Evolutionary conservation across 2,113 vertebrate genomes (phyloP), one percentile per base, ranked within the genome.

Genomic region (Passer domesticus): DNA sequence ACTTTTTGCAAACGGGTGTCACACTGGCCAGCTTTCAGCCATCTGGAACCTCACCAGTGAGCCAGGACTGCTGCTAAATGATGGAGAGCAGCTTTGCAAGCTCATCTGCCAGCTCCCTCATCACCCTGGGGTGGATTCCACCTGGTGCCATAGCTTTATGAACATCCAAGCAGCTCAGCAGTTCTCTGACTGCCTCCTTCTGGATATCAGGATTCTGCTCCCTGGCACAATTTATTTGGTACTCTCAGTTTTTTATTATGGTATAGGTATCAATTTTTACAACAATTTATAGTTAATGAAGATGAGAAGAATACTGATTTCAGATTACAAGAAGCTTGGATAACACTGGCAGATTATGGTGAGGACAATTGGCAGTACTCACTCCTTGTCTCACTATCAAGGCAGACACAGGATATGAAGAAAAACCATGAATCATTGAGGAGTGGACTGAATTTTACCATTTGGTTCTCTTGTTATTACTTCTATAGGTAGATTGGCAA

Each of bases 51-150:
- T 68, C 33, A 3, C 17, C 46, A 68, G n/a, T 49, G 66, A 68
- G 44, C 66, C 66, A 68, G 17, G 24, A 37, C 13, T 49, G 17
- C 11, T 35, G 66, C 24, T 20, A 49, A 49, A 49, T 49, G 18
- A 28, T 15, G 66, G 24, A 49, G 24, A 49, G 24, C 0, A 0
- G 16, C 39, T 73, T 55, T 1, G 1, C 52, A 19, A 43, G 17
- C 22, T 73, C 39, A 43, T 55, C 52, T 73, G 30, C 22, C 30
- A 56, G 22, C 23, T 43, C 52, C 13, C 17, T 73, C 52, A n/a
- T 25, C 22, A 55, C 30, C 23, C 50, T 55, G 22, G 22, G 50
- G 8, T 43, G 37, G 30, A 43, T 55, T 30, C 12, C 69, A n/a
- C n/a, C 30, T 7, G 17, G 30, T 11, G 30, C 31, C 22, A 43